Percentiles rank a stretch among this genome's conserved stretches.
phyloP scores from a whole-genome alignment of 2,113 vertebrate genomes.

The Pandion haliaetus region DNA sequence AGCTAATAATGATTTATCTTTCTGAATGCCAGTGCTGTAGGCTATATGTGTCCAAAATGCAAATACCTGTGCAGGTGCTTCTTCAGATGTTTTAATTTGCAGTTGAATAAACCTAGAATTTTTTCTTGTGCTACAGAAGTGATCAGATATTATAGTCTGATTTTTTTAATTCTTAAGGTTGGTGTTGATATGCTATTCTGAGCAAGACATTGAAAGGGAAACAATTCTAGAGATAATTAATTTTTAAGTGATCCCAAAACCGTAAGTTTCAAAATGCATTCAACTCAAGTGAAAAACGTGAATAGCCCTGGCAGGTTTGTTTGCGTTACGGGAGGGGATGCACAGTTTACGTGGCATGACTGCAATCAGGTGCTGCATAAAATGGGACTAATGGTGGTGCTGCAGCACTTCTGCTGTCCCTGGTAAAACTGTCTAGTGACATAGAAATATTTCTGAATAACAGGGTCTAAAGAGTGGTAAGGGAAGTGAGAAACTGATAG shows the following conservation, averaged over 20 bases:
- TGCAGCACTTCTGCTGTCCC: not conserved
- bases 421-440: not conserved
- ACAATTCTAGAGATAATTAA: not conserved
- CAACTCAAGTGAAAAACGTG: not conserved
- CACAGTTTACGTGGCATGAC: not conserved
- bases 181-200: not conserved
- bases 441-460: not conserved
- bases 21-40: not conserved
- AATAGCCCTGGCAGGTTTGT: not conserved
- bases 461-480: not conserved
- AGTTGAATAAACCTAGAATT: not conserved
- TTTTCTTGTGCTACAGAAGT: not conserved
- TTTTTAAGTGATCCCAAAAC: not conserved
- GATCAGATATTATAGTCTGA: not conserved
- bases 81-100: not conserved
- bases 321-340: fast-evolving
- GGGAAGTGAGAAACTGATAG: not conserved
- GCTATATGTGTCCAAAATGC: not conserved
- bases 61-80: not conserved
- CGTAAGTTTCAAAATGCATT: not conserved
- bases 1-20: not conserved
- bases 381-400: conserved; percentile 37
- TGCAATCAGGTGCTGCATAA: not conserved
- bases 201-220: not conserved
- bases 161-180: not conserved